Base-by-base conservation (phyloP, 2,113 vertebrate species). In the Sander vitreus region DNA sequence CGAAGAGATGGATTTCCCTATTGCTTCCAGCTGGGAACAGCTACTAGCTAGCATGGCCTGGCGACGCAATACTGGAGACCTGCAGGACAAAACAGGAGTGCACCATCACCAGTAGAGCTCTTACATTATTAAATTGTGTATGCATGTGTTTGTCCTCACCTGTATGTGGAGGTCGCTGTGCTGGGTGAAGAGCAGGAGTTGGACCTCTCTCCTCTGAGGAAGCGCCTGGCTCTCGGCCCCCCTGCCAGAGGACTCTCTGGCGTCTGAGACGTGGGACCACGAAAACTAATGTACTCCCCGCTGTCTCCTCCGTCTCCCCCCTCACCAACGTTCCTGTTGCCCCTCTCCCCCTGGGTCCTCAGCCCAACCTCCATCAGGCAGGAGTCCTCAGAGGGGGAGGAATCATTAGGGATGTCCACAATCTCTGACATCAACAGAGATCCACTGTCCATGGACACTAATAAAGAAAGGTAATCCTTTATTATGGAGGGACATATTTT, bases 381-480 rank as follows among this genome's bases (percentile, higher is more conserved):
- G 0, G 97, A 99, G 92, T 99, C 98, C 89, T 99, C 98, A 0
- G 98, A 99, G 0, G 97, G 97, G 79, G 97, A 99, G 76, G 97
- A 98, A 91, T 98, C 98, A 3, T 98, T 98, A 0, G 97, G 96
- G 85, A 98, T 96, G 93, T 97, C 97, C 59, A 98, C 95, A 36
- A 99, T 97, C 92, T 97, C 98, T 0, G 97, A 99, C 96, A 98
- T 97, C 87, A 97, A 90, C 89, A 99, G 95, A 66, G 97, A 99
- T 5, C 96, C 97, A 19, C 98, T 98, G 94, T 98, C 98, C 97
- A 98, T 97, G 66, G 98, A 99, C 45, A 97, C 97, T 96, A 88
- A 62, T 9, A 43, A 33, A 19, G 33, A 53, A 55, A 14, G 5
- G 7, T n/a, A 4, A 25, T 64, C 18, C 5, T 67, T 70, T 25